Percentiles rank a stretch among this genome's conserved stretches.
Evolutionary conservation across 2,888 invertebrate species (phyloP).

Genomic region (Mechanitis mazaeus): DNA sequence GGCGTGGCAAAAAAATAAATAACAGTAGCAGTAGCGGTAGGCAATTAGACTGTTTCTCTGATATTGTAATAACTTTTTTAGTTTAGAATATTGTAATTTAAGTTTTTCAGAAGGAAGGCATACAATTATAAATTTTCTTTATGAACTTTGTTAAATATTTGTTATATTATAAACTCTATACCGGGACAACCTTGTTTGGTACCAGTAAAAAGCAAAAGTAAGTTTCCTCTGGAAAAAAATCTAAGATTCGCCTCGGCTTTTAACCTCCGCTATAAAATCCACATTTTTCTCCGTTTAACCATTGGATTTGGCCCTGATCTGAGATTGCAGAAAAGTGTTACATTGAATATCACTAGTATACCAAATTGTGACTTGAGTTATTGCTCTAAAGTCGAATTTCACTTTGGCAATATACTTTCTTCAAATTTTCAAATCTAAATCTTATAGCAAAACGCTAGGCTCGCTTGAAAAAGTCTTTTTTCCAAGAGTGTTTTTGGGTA

Average conservation of each 20-base stretch:
- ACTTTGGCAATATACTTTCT: slow-evolving; percentile 5
- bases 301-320: slow-evolving; percentile 50
- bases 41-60: too few relatives aligned
- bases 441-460: slow-evolving; percentile 28
- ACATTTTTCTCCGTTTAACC: slow-evolving; percentile 43
- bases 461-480: slow-evolving; percentile 28
- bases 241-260: slow-evolving; percentile 37
- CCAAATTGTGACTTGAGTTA: slow-evolving; percentile 27
- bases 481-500: slow-evolving; percentile 30
- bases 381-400: slow-evolving; percentile 22
- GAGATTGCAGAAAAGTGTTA: slow-evolving; percentile 51
- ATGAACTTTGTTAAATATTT: neutral
- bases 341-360: slow-evolving; percentile 37
- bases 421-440: slow-evolving; percentile 29
- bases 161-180: neutral
- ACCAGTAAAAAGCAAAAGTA: slow-evolving; percentile 17
- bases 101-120: too few relatives aligned
- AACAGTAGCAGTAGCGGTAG: too few relatives aligned
- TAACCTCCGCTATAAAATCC: slow-evolving; percentile 46
- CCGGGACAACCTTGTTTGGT: slow-evolving; percentile 14
- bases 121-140: too few relatives aligned
- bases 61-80: too few relatives aligned
- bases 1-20: too few relatives aligned
- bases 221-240: slow-evolving; percentile 24
- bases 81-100: too few relatives aligned